Evolutionary conservation across 1,140 invertebrate species (phyloP).

Genomic region (Metopolophium dirhodum): DNA sequence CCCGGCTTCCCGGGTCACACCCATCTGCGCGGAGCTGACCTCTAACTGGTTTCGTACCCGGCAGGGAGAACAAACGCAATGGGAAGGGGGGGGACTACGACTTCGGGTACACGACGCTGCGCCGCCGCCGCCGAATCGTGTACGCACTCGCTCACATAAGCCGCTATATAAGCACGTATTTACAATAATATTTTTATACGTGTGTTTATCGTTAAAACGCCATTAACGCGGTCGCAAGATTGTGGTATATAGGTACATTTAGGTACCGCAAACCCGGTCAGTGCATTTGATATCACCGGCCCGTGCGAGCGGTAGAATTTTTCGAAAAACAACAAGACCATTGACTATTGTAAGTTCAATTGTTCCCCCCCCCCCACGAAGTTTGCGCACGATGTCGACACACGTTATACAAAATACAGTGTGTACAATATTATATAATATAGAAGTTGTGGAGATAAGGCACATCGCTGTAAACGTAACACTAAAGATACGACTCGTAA

Average conservation of each 20-base stretch:
- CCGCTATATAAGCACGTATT: neutral
- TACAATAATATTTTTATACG: neutral
- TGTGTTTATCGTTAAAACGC: neutral
- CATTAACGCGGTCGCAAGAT: neutral
- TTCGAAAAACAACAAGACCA: neutral
- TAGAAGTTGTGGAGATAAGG: neutral
- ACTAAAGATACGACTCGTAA: neutral
- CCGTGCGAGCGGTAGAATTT: neutral
- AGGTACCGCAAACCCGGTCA: neutral
- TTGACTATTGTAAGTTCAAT: neutral
- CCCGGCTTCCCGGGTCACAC: constrained; percentile 48
- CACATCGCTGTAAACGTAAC: neutral
- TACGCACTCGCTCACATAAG: neutral
- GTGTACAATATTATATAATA: neutral
- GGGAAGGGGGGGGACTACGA: neutral
- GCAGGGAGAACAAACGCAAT: neutral
- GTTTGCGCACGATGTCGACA: neutral
- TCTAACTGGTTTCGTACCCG: constrained; percentile 52
- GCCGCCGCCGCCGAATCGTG: neutral
- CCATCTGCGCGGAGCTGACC: constrained; percentile 46
- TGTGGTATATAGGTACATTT: neutral
- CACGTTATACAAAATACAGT: neutral
- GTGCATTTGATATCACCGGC: neutral
- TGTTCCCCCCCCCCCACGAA: too few relatives aligned
- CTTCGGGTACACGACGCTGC: constrained; percentile 12